phyloP scores from a whole-genome alignment of 2,113 vertebrate genomes.

The Progne subis region DNA sequence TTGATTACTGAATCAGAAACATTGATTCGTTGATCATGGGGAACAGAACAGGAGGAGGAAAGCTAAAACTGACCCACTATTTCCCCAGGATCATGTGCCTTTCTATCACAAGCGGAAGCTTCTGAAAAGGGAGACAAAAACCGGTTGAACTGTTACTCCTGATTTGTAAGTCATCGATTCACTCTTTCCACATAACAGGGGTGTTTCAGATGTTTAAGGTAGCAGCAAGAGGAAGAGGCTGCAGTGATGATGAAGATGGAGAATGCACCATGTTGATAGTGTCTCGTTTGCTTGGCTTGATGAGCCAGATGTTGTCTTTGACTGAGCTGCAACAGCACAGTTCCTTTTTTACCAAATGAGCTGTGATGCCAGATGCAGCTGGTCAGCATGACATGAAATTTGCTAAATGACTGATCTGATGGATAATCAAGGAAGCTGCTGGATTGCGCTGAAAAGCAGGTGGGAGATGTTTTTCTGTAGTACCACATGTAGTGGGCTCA shows the following conservation, averaged over 20 bases:
- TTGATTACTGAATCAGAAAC: background rate
- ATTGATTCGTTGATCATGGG: too few species aligned
- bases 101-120: background rate
- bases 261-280: too few species aligned
- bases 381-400: background rate
- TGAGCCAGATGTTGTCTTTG: background rate
- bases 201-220: background rate
- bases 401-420: background rate
- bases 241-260: background rate
- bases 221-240: background rate
- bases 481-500: background rate
- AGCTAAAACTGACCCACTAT: background rate
- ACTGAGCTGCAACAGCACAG: background rate
- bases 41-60: background rate
- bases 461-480: background rate
- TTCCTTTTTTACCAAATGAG: background rate
- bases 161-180: background rate
- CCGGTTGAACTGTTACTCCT: background rate
- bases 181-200: background rate
- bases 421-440: background rate
- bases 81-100: background rate
- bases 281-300: background rate
- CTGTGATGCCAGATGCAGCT: background rate
- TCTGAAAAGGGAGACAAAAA: background rate
- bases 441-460: background rate